Evolutionary conservation across 2,797 vertebrate species (phyloP).

Genomic region (Cetoscarus ocellatus): DNA sequence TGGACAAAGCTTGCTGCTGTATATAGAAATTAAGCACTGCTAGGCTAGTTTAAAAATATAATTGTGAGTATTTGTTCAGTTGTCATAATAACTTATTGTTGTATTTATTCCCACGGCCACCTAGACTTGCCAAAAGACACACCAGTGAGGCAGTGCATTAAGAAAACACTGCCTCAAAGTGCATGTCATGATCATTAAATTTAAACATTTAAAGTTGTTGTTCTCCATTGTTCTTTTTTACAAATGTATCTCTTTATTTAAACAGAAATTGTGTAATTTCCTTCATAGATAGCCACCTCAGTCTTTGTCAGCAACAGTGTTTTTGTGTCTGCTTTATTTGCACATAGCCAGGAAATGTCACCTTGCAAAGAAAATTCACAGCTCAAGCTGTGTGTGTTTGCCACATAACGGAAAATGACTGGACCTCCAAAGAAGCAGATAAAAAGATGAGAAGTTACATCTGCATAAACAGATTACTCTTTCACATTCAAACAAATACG

Average conservation of each 20-base stretch:
- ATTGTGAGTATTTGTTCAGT: too few species aligned
- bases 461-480: slow-evolving; percentile 72
- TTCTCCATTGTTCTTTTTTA: too few species aligned
- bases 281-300: slow-evolving; percentile 30
- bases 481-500: slow-evolving; percentile 45
- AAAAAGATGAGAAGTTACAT: slow-evolving; percentile 77
- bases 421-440: slow-evolving; percentile 80
- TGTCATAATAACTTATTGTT: too few species aligned
- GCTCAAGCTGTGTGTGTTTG: slow-evolving; percentile 83
- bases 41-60: too few species aligned
- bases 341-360: slow-evolving; percentile 81
- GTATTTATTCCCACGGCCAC: too few species aligned
- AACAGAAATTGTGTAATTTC: slow-evolving; percentile 36
- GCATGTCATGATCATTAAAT: too few species aligned
- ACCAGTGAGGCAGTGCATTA: too few species aligned
- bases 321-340: slow-evolving; percentile 72
- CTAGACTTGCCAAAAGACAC: too few species aligned
- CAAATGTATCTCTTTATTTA: neutral
- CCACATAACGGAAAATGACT: slow-evolving; percentile 81
- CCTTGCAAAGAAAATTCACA: slow-evolving; percentile 83
- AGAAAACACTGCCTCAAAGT: too few species aligned
- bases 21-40: too few species aligned
- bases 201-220: too few species aligned
- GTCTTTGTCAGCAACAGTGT: slow-evolving; percentile 64
- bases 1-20: too few species aligned